Percentiles rank a stretch among this genome's conserved stretches.
These are phyloP conservation scores for Callyntrura sp. DNA, from an alignment of 2,888 invertebrate genomes.

Conservation along the genomic window DNA sequence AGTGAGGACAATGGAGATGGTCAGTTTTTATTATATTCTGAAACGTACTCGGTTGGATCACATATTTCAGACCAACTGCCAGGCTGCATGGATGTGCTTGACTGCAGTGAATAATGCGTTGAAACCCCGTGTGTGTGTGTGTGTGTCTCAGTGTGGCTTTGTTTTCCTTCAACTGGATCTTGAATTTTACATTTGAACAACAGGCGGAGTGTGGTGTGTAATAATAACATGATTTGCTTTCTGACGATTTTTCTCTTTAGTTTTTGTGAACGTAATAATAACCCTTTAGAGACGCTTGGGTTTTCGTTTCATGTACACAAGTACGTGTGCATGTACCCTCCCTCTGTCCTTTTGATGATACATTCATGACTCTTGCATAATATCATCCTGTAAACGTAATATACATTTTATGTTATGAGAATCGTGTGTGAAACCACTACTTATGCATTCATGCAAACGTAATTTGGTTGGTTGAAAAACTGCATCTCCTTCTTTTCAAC, in stretches of 20 bases:
- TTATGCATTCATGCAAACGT: neutral
- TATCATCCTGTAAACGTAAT: neutral
- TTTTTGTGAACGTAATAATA: neutral
- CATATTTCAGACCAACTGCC: too few species aligned
- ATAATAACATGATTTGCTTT: neutral
- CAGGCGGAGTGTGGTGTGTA: neutral
- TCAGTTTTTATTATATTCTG: slow-evolving; percentile 55
- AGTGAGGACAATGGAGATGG: slow-evolving; percentile 40
- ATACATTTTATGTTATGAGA: neutral
- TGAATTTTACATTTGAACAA: neutral
- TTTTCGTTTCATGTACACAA: neutral
- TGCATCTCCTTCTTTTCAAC: neutral
- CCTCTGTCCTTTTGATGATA: neutral
- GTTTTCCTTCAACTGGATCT: neutral
- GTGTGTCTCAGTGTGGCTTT: neutral
- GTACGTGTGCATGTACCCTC: neutral
- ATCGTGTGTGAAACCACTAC: neutral
- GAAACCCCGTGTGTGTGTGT: too few species aligned
- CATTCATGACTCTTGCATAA: neutral
- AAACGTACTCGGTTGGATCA: too few species aligned
- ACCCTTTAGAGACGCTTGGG: neutral
- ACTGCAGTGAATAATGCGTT: slow-evolving; percentile 23
- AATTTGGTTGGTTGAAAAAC: neutral
- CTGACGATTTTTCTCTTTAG: neutral
- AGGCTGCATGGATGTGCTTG: neutral